phyloP scores from a whole-genome alignment of 1,140 invertebrate genomes.

The Drosophila pachea region DNA sequence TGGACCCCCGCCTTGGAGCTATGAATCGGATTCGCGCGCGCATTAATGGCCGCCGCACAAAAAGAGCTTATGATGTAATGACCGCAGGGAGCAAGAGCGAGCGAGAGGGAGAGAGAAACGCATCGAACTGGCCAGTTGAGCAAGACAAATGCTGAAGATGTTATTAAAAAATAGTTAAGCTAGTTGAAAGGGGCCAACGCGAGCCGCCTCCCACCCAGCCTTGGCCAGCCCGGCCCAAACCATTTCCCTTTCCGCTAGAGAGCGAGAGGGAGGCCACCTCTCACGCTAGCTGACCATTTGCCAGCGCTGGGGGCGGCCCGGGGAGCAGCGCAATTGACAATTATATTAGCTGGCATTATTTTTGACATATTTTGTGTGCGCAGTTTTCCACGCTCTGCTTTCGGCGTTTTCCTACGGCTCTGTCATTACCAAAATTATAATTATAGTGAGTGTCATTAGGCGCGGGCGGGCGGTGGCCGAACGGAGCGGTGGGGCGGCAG shows the following conservation, averaged over 20 bases:
- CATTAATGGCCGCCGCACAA: slow-evolving; percentile 70
- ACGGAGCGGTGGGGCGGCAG: slow-evolving; percentile 52
- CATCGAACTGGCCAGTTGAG: slow-evolving; percentile 61
- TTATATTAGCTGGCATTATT: slow-evolving; percentile 72
- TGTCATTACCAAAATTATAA: slow-evolving; percentile 78
- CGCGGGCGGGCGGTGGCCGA: slow-evolving; percentile 57
- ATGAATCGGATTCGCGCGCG: slow-evolving; percentile 70
- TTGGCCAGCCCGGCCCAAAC: slow-evolving; percentile 11
- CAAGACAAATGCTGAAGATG: slow-evolving; percentile 77
- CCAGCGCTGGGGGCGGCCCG: background rate
- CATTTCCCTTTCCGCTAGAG: slow-evolving; percentile 38
- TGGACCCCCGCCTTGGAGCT: slow-evolving; percentile 13
- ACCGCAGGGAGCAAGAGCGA: slow-evolving; percentile 40
- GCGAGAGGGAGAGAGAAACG: slow-evolving; percentile 7
- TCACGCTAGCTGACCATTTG: slow-evolving; percentile 63
- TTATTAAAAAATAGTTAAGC: slow-evolving; percentile 77
- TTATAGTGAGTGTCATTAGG: slow-evolving; percentile 76
- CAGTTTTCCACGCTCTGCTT: slow-evolving; percentile 47
- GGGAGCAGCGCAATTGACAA: slow-evolving; percentile 57
- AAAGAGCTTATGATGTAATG: slow-evolving; percentile 77
- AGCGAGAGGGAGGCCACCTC: slow-evolving; percentile 30
- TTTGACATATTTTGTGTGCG: slow-evolving; percentile 69
- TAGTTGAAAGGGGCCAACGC: background rate
- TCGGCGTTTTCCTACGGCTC: slow-evolving; percentile 20
- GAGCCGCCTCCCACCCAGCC: slow-evolving; percentile 2